These are phyloP conservation scores for Ivindomyrus marchei DNA, from an alignment of 2,113 vertebrate species.

Conservation along the genomic window DNA sequence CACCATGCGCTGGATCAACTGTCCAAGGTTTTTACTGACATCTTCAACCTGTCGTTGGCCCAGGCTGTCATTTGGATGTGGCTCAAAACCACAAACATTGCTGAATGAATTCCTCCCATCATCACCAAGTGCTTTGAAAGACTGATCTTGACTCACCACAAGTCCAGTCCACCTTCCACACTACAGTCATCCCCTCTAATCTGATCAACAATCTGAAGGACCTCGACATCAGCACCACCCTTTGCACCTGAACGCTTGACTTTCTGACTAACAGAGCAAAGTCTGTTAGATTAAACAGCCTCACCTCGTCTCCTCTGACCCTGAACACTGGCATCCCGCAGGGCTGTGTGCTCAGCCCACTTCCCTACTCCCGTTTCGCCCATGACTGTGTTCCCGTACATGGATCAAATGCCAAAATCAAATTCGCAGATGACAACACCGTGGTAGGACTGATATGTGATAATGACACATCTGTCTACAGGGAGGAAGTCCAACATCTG, in stretches of 20 bases:
- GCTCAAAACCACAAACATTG: background rate
- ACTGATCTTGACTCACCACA: background rate
- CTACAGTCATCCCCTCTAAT: background rate
- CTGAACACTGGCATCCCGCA: background rate
- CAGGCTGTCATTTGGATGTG: background rate
- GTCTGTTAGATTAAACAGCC: background rate
- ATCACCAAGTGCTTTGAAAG: background rate
- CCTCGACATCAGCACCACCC: background rate
- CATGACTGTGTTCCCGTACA: background rate
- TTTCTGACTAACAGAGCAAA: background rate
- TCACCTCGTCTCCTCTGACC: background rate
- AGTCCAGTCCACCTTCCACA: background rate
- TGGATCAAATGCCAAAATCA: background rate
- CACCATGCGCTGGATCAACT: background rate
- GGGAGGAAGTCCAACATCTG: background rate
- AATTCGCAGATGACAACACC: background rate
- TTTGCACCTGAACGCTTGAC: background rate
- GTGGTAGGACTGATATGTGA: background rate
- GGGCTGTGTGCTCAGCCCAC: background rate
- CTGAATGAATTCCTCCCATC: background rate
- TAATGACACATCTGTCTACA: background rate
- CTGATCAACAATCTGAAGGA: background rate
- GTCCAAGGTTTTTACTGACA: background rate
- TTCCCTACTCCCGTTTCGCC: background rate
- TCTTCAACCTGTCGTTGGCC: background rate